A percentile compares a stretch with the other conserved stretches of the same genome.
Evolutionary conservation across 2,888 invertebrate genomes (phyloP).

Genomic region (Pseudolycoriella hygida): DNA sequence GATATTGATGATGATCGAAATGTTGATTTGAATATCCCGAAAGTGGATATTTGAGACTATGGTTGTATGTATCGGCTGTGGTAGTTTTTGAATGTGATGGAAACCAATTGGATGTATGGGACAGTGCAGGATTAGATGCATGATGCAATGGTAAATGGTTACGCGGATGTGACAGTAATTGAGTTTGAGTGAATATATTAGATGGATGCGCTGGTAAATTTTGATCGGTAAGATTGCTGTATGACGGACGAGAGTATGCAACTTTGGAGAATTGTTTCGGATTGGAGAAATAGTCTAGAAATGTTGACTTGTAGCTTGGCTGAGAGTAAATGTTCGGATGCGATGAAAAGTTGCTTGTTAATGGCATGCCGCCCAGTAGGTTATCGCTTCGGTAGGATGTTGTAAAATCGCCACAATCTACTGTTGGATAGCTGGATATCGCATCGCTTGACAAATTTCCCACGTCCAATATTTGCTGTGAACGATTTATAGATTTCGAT

Average conservation of each 20-base stretch:
- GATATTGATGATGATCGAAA: slow-evolving; percentile 17
- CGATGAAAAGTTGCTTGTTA: slow-evolving; percentile 28
- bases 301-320: slow-evolving; percentile 10
- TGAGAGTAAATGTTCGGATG: slow-evolving; percentile 24
- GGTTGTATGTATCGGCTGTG: slow-evolving; percentile 20
- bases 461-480: slow-evolving; percentile 23
- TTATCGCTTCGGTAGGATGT: slow-evolving; percentile 13
- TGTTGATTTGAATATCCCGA: slow-evolving; percentile 13
- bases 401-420: slow-evolving; percentile 17
- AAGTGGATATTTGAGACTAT: slow-evolving; percentile 21
- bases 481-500: slow-evolving; percentile 29
- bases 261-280: slow-evolving; percentile 23
- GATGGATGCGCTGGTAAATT: slow-evolving; percentile 3
- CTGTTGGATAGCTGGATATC: not conserved
- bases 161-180: slow-evolving; percentile 5
- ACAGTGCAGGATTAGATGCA: slow-evolving; percentile 16
- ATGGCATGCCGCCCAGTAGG: slow-evolving; percentile 23
- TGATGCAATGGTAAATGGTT: slow-evolving; percentile 9
- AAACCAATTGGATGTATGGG: slow-evolving; percentile 22
- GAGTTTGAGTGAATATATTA: slow-evolving; percentile 3
- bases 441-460: slow-evolving; percentile 1
- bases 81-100: slow-evolving; percentile 1
- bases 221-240: slow-evolving; percentile 6
- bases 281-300: slow-evolving; percentile 10
- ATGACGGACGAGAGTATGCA: slow-evolving; percentile 9